Evolutionary conservation across 2,113 vertebrate species (phyloP).

Genomic region (Pollimyrus isidori): DNA sequence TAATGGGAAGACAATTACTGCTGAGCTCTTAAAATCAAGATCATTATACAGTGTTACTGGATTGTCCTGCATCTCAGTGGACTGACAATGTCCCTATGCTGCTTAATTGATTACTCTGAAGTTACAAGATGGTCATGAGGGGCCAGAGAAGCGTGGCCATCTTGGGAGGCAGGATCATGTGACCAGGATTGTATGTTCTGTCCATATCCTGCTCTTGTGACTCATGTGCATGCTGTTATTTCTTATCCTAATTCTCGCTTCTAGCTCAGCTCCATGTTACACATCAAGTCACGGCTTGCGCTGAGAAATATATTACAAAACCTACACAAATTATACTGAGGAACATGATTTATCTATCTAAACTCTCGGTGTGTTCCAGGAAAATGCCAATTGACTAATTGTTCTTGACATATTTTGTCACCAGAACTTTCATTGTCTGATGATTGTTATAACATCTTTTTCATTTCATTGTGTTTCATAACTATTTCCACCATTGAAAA

Average conservation of each 20-base stretch:
- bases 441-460: neutral
- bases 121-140: neutral
- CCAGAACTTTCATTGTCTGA: neutral
- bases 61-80: neutral
- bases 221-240: neutral
- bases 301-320: neutral
- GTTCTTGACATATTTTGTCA: neutral
- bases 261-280: neutral
- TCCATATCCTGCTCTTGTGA: neutral
- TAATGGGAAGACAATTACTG: neutral
- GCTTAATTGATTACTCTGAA: neutral
- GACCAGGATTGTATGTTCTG: neutral
- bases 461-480: neutral
- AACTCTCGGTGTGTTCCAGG: neutral
- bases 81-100: neutral
- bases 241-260: neutral
- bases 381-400: neutral
- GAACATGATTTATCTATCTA: neutral
- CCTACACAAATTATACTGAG: neutral
- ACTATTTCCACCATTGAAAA: neutral
- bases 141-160: neutral
- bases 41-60: neutral
- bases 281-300: neutral
- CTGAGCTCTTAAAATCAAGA: neutral
- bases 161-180: neutral